phyloP scores from a whole-genome alignment of 2,888 invertebrate genomes.

The Seladonia tumulorum region DNA sequence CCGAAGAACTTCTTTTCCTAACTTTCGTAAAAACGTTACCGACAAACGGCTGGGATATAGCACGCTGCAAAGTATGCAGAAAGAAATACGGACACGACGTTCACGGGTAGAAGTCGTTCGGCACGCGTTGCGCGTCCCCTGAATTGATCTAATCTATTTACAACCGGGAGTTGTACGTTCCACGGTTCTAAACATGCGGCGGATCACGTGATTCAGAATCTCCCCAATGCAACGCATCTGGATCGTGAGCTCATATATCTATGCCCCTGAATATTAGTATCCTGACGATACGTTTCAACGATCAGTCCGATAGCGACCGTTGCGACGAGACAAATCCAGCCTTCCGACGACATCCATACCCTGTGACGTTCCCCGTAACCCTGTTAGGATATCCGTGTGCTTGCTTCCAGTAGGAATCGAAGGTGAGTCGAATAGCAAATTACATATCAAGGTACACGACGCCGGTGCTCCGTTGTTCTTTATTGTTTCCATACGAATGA shows the following conservation, averaged over 20 bases:
- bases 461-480: background rate
- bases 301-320: conserved; percentile 80
- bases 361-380: background rate
- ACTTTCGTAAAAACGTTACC: background rate
- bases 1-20: background rate
- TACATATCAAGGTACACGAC: background rate
- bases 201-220: conserved; percentile 65
- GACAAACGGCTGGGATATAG: background rate
- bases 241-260: conserved; percentile 53
- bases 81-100: background rate
- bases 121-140: no score
- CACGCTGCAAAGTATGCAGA: background rate
- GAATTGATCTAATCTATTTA: conserved; percentile 51
- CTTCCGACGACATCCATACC: background rate
- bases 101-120: background rate
- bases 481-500: background rate
- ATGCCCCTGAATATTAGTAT: conserved; percentile 73
- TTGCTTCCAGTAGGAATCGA: background rate
- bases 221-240: conserved; percentile 62
- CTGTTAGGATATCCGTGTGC: background rate
- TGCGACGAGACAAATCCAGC: conserved; percentile 69
- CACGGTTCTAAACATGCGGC: conserved; percentile 61
- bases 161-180: conserved; percentile 35
- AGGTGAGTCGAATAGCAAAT: background rate
- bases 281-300: conserved; percentile 77